phyloP scores from a whole-genome alignment of 2,888 invertebrate genomes.

The Synanthedon tipuliformis region DNA sequence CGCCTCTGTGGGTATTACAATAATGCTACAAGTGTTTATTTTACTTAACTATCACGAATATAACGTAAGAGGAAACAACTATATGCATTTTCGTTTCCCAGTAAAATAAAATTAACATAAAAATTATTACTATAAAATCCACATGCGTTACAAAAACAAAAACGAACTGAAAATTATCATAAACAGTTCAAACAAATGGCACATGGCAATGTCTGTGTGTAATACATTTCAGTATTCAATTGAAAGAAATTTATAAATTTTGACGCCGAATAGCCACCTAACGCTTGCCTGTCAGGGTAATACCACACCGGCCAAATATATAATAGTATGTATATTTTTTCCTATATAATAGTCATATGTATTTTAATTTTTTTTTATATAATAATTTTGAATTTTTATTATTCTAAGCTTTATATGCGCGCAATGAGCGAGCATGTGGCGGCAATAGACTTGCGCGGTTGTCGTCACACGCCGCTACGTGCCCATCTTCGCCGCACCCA shows the following conservation, averaged over 20 bases:
- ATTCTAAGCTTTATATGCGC: slow-evolving; percentile 63
- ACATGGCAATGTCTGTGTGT: slow-evolving; percentile 59
- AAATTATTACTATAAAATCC: slow-evolving; percentile 28
- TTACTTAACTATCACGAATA: slow-evolving; percentile 65
- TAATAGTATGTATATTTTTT: slow-evolving; percentile 65
- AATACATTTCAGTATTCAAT: slow-evolving; percentile 36
- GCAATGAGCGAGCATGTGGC: slow-evolving; percentile 37
- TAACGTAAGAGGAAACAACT: slow-evolving; percentile 57
- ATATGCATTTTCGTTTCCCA: slow-evolving; percentile 32
- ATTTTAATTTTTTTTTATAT: slow-evolving; percentile 63
- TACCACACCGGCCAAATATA: slow-evolving; percentile 73
- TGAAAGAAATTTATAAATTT: slow-evolving; percentile 47
- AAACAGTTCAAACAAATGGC: slow-evolving; percentile 59
- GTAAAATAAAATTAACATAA: slow-evolving; percentile 31
- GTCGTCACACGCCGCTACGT: slow-evolving; percentile 15
- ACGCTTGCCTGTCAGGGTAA: slow-evolving; percentile 81
- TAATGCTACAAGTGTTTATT: slow-evolving; percentile 45
- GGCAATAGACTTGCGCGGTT: slow-evolving; percentile 9
- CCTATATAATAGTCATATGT: slow-evolving; percentile 69
- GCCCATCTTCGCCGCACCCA: slow-evolving; percentile 63
- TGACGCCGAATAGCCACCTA: slow-evolving; percentile 60
- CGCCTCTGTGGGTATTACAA: slow-evolving; percentile 43
- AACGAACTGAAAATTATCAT: slow-evolving; percentile 37
- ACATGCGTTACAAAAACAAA: slow-evolving; percentile 19
- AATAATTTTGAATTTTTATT: slow-evolving; percentile 70